These are phyloP conservation scores for Aphelinus atriplicis DNA, from an alignment of 1,140 invertebrate genomes.

Conservation along the genomic window DNA sequence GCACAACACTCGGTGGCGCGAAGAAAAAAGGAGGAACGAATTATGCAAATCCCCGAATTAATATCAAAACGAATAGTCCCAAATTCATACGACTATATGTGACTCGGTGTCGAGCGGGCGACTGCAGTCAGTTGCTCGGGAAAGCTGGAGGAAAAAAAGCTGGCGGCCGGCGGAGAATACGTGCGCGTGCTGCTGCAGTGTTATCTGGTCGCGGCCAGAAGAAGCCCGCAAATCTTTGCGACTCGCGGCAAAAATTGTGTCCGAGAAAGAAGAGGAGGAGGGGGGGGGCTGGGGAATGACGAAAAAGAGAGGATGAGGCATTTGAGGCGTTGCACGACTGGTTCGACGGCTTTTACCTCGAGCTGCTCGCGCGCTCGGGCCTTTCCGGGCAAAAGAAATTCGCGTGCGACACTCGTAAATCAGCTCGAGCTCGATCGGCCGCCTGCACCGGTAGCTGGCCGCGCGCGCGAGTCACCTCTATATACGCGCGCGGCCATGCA, in stretches of 20 bases:
- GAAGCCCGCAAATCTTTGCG: too few species aligned
- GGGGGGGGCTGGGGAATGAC: too few species aligned
- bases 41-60: conserved; percentile 28
- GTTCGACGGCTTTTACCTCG: conserved; percentile 22
- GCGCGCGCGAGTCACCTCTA: not conserved
- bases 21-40: conserved; percentile 6
- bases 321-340: conserved; percentile 3
- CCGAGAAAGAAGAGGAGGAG: too few species aligned
- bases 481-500: not conserved
- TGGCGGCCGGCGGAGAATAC: too few species aligned
- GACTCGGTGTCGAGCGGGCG: too few species aligned
- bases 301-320: conserved; percentile 13
- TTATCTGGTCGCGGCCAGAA: too few species aligned
- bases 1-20: not conserved
- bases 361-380: not conserved
- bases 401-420: conserved; percentile 21
- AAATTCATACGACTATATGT: too few species aligned
- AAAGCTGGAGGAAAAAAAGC: too few species aligned
- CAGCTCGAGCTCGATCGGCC: not conserved
- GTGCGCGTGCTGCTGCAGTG: too few species aligned
- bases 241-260: too few species aligned
- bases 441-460: too few species aligned
- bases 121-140: too few species aligned
- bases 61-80: not conserved
- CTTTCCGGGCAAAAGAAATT: conserved; percentile 24